Evolutionary conservation across 2,888 invertebrate genomes (phyloP), one percentile per base, ranked within the genome.

Genomic region (Heliconius ethilla): DNA sequence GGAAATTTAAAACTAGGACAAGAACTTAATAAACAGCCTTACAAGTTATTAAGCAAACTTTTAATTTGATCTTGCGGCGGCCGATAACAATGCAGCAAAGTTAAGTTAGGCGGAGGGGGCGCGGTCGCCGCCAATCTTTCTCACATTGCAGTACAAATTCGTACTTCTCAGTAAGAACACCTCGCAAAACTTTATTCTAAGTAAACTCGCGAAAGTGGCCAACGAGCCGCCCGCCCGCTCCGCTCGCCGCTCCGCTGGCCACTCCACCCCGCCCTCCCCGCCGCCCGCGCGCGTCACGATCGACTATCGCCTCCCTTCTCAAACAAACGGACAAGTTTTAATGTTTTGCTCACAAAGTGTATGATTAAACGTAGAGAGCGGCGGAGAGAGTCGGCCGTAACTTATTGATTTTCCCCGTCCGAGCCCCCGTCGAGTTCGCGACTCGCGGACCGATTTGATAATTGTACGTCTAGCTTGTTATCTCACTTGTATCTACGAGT

Each of bases 341-440:
- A 94, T 94, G 94, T 94, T 94, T 94, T 93, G 94, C 93, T 94
- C 94, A 93, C 93, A 93, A 94, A 94, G 94, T 94, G 94, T 94
- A 94, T 94, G 94, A 94, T 94, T 94, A 94, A 94, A 93, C 93
- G 93, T 92, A 92, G 93, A 94, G 94, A 94, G 93, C 93, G 93
- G 90, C 91, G 90, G 92, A 92, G 94, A 93, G 94, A 93, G 91
- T 91, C 92, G 93, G 92, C 92, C 94, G 94, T 94, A 92, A 95
- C 94, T 95, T 95, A 95, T 95, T 95, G 95, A 95, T 95, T 95
- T 95, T 95, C 94, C 90, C 91, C 89, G 89, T 90, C 89, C 91
- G 90, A 92, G 91, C 94, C 94, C 93, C 91, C 87, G 93, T 88
- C 91, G 91, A 88, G 90, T 90, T 88, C 90, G 90, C 90, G 92